Evolutionary conservation across 2,888 invertebrate genomes (phyloP).

Genomic region (Lasioglossum morio): DNA sequence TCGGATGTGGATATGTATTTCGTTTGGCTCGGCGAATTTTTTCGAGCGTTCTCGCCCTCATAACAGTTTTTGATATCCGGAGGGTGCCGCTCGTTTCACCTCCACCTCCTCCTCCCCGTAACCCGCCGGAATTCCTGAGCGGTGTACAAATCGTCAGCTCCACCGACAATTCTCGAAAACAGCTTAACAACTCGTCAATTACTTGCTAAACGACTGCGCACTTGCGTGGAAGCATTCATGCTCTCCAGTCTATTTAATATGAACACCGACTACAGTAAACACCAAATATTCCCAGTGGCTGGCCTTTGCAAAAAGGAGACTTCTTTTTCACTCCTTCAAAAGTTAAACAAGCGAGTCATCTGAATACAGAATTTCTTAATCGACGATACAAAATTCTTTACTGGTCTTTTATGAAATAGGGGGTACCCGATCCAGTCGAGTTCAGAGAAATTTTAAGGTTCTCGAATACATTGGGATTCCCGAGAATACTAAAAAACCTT

Average conservation of each 20-base stretch:
- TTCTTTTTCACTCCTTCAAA: neutral
- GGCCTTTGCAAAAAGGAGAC: neutral
- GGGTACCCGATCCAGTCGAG: neutral
- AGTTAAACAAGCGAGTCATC: neutral
- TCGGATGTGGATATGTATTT: slow-evolving; percentile 86
- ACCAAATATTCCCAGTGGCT: neutral
- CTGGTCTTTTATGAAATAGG: too few species aligned
- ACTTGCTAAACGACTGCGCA: neutral
- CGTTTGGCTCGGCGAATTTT: slow-evolving; percentile 83
- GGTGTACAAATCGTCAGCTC: neutral
- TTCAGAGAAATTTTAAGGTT: neutral
- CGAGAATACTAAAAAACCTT: neutral
- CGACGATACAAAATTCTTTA: too few species aligned
- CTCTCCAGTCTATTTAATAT: neutral
- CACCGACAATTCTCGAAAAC: neutral
- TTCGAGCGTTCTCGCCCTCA: slow-evolving; percentile 69
- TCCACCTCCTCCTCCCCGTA: neutral
- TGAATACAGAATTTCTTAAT: neutral
- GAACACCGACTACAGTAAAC: neutral
- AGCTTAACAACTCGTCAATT: slow-evolving; percentile 1
- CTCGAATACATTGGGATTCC: neutral
- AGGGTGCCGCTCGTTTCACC: slow-evolving; percentile 69
- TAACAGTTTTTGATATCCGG: slow-evolving; percentile 83
- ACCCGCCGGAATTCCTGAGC: slow-evolving; percentile 43
- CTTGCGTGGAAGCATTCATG: neutral